Conservation (phyloP, 2,888 invertebrate genomes). For the Nemotelus nigrinus region DNA sequence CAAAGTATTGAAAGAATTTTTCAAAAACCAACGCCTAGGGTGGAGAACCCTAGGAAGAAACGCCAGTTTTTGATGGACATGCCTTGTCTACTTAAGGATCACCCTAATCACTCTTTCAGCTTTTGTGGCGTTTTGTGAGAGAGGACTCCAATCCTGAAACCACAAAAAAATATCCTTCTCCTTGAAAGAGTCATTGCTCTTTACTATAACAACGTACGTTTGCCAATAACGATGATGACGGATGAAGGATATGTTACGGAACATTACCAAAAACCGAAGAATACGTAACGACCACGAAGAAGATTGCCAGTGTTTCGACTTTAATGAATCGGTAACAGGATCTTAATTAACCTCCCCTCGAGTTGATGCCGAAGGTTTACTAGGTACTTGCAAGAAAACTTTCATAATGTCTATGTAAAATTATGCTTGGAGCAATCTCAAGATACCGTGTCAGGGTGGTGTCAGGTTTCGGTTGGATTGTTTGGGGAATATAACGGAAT, state of each 20-base stretch:
- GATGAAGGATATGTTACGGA: constrained; percentile 22
- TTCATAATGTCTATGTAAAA: constrained; percentile 21
- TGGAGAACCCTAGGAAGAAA: constrained; percentile 16
- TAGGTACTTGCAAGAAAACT: constrained; percentile 19
- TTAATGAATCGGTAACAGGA: constrained; percentile 42
- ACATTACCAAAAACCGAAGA: neutral
- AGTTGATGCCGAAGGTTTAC: constrained; percentile 9
- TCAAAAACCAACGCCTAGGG: constrained; percentile 32
- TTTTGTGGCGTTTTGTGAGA: neutral
- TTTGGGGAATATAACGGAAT: neutral
- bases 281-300: constrained; percentile 21
- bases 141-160: neutral
- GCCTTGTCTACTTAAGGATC: constrained; percentile 12
- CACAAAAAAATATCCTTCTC: constrained; percentile 1
- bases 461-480: neutral
- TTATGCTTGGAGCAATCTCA: neutral
- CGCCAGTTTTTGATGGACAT: constrained; percentile 39
- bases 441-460: neutral
- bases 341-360: constrained; percentile 37
- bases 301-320: constrained; percentile 15
- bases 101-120: constrained; percentile 33
- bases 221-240: constrained; percentile 21
- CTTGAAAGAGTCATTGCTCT: neutral
- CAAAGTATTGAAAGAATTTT: constrained; percentile 31
- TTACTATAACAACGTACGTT: neutral